Evolutionary conservation across 2,797 vertebrate species (phyloP).

Genomic region (Myioborus melanocephalus): DNA sequence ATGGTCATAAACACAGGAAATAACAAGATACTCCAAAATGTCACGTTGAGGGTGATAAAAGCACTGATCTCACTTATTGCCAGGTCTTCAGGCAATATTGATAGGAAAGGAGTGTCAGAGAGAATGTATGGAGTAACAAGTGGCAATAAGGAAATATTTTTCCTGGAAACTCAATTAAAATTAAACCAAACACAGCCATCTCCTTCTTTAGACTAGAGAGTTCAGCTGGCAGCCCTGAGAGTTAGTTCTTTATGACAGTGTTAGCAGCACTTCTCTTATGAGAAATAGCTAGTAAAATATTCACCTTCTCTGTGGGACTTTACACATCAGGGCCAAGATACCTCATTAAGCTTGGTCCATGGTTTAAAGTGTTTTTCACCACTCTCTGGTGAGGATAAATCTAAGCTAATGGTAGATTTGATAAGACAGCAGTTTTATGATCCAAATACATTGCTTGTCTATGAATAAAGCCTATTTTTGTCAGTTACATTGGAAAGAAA

Average conservation of each 20-base stretch:
- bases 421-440: slow-evolving; percentile 57
- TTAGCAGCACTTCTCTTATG: slow-evolving; percentile 17
- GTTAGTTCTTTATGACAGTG: neutral
- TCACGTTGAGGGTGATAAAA: neutral
- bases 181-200: slow-evolving; percentile 1
- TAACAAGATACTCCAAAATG: slow-evolving; percentile 20
- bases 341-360: neutral
- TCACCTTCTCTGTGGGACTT: neutral
- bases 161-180: slow-evolving; percentile 47
- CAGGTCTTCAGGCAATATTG: slow-evolving; percentile 14
- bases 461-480: slow-evolving; percentile 64
- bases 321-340: neutral
- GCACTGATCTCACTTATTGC: neutral
- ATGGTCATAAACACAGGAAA: slow-evolving; percentile 16
- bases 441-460: slow-evolving; percentile 49
- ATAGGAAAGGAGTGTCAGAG: slow-evolving; percentile 35
- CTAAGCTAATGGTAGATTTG: neutral
- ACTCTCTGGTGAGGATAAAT: slow-evolving; percentile 32
- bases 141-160: slow-evolving; percentile 55
- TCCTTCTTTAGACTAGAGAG: neutral
- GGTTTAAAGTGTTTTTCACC: neutral
- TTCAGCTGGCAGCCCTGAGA: slow-evolving; percentile 4
- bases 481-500: slow-evolving; percentile 69
- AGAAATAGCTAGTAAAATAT: slow-evolving; percentile 41
- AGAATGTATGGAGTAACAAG: neutral